Base-by-base conservation (phyloP, 2,797 vertebrate species). In the Pipistrellus kuhlii region DNA sequence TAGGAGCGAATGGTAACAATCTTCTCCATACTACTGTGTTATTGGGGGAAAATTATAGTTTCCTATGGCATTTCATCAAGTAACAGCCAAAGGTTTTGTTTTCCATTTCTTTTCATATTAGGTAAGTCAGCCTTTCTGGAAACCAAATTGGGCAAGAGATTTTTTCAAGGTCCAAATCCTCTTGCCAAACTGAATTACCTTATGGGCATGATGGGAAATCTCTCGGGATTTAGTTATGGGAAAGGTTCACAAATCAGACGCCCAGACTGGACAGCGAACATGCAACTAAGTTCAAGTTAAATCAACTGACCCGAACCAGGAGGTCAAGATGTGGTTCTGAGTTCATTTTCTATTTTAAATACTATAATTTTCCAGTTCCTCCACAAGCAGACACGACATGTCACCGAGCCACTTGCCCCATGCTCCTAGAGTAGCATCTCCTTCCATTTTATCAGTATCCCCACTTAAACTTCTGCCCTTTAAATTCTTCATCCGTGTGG, bases 131-230 rank as follows among this genome's bases (percentile, higher is more conserved):
- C 27, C 72, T 90, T 96, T 94, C 89, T 94, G 89, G 77, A 90
- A 78, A 90, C 84, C 84, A 94, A 84, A 85, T 75, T 92, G 89
- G 80, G 94, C 72, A 94, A 96, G 72, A 89, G 59, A 81, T 77
- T 91, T 44, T 85, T 71, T 91, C 94, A 94, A 93, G 71, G 73
- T 91, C 83, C 81, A 94, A 89, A 88, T 92, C 32, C 64, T 94
- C 91, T 92, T 91, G 94, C 93, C 95, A 95, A 85, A 96, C 4
- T 82, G 44, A 64, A 84, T 73, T 88, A 94, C 59, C 85, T 92
- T 95, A 80, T 30, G 82, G 91, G 46, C 86, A 82, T 69, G 69
- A 93, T 13, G 77, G 78, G 89, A 86, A 90, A 48, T 83, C 75
- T 62, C 91, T 62, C 1, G 25, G 55, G 86, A 64, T 18, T 55